Evolutionary conservation across 1,140 invertebrate genomes (phyloP).

Genomic region (Drosophila yakuba): DNA sequence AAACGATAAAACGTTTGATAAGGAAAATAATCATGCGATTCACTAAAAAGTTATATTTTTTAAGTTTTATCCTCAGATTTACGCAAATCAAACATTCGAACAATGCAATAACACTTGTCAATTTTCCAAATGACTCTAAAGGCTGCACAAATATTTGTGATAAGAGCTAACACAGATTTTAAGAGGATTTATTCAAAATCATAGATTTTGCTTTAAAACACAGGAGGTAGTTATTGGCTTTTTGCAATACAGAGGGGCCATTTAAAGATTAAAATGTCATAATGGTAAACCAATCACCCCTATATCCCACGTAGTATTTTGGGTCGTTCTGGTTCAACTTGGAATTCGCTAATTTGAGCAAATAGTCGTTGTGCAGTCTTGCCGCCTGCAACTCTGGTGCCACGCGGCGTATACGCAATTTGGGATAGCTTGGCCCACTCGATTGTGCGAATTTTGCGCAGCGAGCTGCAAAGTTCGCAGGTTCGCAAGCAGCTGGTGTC

Average conservation of each 20-base stretch:
- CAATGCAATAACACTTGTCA: neutral
- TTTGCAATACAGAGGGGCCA: too few species aligned
- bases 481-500: constrained; percentile 27
- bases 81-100: neutral
- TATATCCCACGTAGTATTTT: too few species aligned
- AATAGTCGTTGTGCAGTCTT: constrained; percentile 14
- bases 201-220: too few species aligned
- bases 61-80: neutral
- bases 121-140: neutral
- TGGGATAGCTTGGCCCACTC: neutral
- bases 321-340: neutral
- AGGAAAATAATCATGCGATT: neutral
- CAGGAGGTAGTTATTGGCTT: too few species aligned
- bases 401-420: constrained; percentile 70
- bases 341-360: constrained; percentile 44
- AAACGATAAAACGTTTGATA: too few species aligned
- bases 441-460: constrained; percentile 34
- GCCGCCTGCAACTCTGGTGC: neutral
- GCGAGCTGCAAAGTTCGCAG: constrained; percentile 32
- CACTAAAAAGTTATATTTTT: neutral
- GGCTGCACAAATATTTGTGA: too few species aligned
- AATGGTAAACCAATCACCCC: too few species aligned
- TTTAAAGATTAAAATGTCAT: too few species aligned
- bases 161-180: too few species aligned
- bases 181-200: too few species aligned